Evolutionary conservation across 2,888 invertebrate species (phyloP).

Genomic region (Pyrrhia umbra): DNA sequence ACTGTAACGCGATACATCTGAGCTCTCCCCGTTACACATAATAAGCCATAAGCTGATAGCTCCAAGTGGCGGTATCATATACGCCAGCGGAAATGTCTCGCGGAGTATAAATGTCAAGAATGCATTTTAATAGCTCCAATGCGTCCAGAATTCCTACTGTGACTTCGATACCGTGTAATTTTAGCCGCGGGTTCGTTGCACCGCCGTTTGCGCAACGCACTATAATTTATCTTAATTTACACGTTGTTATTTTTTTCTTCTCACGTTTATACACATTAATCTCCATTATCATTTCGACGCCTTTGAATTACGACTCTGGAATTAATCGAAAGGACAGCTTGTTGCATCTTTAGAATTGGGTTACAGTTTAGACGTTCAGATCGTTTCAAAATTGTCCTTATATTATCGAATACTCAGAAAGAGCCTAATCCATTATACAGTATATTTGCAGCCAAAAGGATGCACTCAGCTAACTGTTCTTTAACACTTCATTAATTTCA

Average conservation of each 20-base stretch:
- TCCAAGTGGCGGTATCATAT: conserved; percentile 54
- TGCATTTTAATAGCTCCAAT: conserved; percentile 83
- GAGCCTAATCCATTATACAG: neutral
- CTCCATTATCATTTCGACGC: conserved; percentile 57
- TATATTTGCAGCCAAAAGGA: neutral
- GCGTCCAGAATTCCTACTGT: conserved; percentile 78
- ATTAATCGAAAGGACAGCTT: conserved; percentile 41
- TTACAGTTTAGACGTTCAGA: conserved; percentile 11
- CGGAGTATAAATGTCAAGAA: conserved; percentile 79
- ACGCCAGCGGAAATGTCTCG: conserved; percentile 65
- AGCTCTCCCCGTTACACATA: conserved; percentile 45
- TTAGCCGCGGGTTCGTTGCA: conserved; percentile 84
- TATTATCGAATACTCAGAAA: neutral
- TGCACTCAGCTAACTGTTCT: conserved; percentile 37
- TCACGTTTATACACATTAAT: conserved; percentile 54
- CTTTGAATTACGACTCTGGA: conserved; percentile 43
- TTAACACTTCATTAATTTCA: conserved; percentile 3
- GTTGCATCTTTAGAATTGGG: conserved; percentile 37
- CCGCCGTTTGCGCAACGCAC: conserved; percentile 78
- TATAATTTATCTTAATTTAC: conserved; percentile 68
- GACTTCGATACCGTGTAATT: conserved; percentile 77
- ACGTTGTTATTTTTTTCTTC: conserved; percentile 55
- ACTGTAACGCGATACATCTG: conserved; percentile 43
- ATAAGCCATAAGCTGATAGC: conserved; percentile 41
- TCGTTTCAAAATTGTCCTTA: conserved; percentile 2